phyloP scores from a whole-genome alignment of 2,888 invertebrate genomes.

The Strigamia transsilvanica region DNA sequence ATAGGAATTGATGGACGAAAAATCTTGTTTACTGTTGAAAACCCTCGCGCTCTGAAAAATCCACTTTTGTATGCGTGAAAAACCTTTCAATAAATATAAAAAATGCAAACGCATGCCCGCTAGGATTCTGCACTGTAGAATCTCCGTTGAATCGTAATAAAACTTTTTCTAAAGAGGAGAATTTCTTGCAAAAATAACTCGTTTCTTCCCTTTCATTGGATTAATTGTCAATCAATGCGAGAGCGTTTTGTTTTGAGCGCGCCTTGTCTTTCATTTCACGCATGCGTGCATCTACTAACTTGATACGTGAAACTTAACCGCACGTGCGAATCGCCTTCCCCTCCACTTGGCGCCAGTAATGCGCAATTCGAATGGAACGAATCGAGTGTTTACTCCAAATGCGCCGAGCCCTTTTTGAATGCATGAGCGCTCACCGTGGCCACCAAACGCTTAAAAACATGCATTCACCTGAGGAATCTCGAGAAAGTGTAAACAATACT shows the following conservation, averaged over 20 bases:
- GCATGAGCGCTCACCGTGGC: slow-evolving; percentile 32
- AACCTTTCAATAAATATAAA: slow-evolving; percentile 25
- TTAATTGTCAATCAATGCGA: slow-evolving; percentile 30
- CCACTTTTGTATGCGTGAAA: slow-evolving; percentile 26
- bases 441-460: slow-evolving; percentile 45
- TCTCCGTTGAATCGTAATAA: slow-evolving; percentile 21
- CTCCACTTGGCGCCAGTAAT: slow-evolving; percentile 48
- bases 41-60: not conserved
- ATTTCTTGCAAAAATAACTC: slow-evolving; percentile 26
- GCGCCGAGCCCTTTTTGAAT: slow-evolving; percentile 26
- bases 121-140: not conserved
- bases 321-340: slow-evolving; percentile 37
- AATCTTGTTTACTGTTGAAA: slow-evolving; percentile 30
- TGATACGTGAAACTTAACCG: slow-evolving; percentile 26
- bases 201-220: slow-evolving; percentile 26
- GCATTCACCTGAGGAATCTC: slow-evolving; percentile 51
- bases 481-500: slow-evolving; percentile 23
- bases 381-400: slow-evolving; percentile 50
- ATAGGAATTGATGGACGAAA: not conserved
- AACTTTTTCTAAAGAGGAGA: slow-evolving; percentile 30
- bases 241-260: slow-evolving; percentile 26
- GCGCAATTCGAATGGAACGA: slow-evolving; percentile 44
- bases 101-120: slow-evolving; percentile 24
- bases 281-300: slow-evolving; percentile 30
- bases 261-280: slow-evolving; percentile 26